Evolutionary conservation across 2,113 vertebrate genomes (phyloP).

Genomic region (Numenius arquata): DNA sequence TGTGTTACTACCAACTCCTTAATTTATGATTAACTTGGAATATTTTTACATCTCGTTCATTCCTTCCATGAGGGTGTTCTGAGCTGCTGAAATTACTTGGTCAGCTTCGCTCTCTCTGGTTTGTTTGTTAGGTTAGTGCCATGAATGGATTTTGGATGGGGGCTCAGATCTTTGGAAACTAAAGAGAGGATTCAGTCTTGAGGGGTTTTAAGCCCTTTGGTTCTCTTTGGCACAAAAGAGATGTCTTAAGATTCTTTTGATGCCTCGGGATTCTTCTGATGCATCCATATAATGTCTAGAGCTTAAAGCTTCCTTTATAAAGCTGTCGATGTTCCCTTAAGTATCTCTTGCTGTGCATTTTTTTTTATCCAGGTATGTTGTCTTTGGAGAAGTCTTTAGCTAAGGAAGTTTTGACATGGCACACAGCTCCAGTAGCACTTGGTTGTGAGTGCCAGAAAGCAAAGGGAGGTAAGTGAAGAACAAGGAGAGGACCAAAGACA

Average conservation of each 20-base stretch:
- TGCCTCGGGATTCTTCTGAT: background rate
- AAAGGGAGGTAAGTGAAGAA: background rate
- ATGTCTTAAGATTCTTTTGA: background rate
- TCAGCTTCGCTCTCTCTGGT: background rate
- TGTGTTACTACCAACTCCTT: conserved; percentile 21
- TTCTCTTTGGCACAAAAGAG: background rate
- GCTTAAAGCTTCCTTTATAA: background rate
- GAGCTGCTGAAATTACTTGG: background rate
- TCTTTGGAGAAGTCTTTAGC: background rate
- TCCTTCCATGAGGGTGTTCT: background rate
- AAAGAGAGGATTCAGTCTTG: background rate
- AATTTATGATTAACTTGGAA: conserved; percentile 42
- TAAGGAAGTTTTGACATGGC: background rate
- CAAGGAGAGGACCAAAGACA: background rate
- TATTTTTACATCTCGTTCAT: conserved; percentile 51
- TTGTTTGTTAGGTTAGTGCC: background rate
- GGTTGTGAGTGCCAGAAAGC: background rate
- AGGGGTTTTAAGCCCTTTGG: background rate
- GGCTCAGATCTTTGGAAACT: background rate
- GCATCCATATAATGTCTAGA: background rate
- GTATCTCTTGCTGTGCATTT: background rate
- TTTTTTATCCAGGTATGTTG: background rate
- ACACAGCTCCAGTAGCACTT: background rate
- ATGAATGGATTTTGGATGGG: background rate
- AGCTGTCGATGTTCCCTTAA: background rate